A percentile compares a stretch with the other conserved stretches of the same genome.
Evolutionary conservation across 2,797 vertebrate species (phyloP).

Genomic region (Neostethus bicornis): DNA sequence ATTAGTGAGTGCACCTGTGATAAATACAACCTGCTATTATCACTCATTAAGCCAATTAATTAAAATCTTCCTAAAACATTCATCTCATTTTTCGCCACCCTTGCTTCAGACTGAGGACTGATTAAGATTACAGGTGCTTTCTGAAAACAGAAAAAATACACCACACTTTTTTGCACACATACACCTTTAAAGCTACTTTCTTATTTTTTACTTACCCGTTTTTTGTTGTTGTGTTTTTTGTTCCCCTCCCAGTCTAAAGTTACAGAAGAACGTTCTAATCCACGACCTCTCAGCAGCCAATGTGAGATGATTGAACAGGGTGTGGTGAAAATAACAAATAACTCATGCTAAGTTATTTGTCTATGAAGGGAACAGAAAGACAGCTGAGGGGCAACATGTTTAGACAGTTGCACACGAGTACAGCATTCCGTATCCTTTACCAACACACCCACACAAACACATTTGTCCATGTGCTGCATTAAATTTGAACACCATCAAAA

Average conservation of each 20-base stretch:
- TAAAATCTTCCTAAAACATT: slow-evolving; percentile 70
- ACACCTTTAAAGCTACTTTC: slow-evolving; percentile 15
- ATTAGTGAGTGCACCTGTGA: slow-evolving; percentile 66
- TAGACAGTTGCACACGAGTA: slow-evolving; percentile 72
- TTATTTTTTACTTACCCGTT: slow-evolving; percentile 14
- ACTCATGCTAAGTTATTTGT: slow-evolving; percentile 72
- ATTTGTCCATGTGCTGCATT: slow-evolving; percentile 25
- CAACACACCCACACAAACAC: slow-evolving; percentile 18
- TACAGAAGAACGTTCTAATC: slow-evolving; percentile 50
- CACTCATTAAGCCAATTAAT: slow-evolving; percentile 74
- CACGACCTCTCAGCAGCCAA: slow-evolving; percentile 28
- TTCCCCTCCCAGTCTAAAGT: slow-evolving; percentile 32
- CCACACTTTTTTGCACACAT: slow-evolving; percentile 51
- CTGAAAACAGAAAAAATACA: slow-evolving; percentile 54
- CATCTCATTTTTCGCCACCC: slow-evolving; percentile 59
- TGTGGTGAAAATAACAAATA: slow-evolving; percentile 66
- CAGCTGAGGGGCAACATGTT: slow-evolving; percentile 84
- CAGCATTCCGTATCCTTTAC: slow-evolving; percentile 61
- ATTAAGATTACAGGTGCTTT: slow-evolving; percentile 78
- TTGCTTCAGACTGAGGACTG: slow-evolving; percentile 61
- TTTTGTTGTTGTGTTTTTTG: too few species aligned
- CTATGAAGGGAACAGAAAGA: slow-evolving; percentile 64
- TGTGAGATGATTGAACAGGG: slow-evolving; percentile 50
- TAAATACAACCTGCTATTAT: slow-evolving; percentile 65
- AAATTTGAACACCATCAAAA: slow-evolving; percentile 44